Base-by-base conservation (phyloP, 1,140 invertebrate genomes). In the Cotesia chilonis region DNA sequence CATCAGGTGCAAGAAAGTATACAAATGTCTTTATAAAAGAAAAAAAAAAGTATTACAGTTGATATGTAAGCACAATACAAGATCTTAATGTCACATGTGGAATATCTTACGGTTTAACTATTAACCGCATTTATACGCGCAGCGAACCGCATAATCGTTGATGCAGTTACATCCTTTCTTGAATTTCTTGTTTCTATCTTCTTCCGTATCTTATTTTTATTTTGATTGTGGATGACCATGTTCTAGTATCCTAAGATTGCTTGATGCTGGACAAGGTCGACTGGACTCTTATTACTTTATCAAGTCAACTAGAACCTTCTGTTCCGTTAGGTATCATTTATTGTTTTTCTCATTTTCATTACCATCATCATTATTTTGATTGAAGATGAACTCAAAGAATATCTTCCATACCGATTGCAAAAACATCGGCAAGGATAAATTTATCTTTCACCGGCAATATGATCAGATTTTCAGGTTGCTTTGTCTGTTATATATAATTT, bases 51-150 rank as follows among this genome's bases (percentile, higher is more conserved):
- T 10, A 5, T 41, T 41, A 6, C 41, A 41, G 6, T 41, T 41
- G 41, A 41, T 41, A 41, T 41, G 41, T 41, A 6, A 41, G 41
- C 41, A 41, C 6, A 10, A 65, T 41, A 37, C 35, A 51, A n/a
- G 10, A 17, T 28, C 37, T 70, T 7, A 14, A 14, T 60, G 57
- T 55, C 12, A 14, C 51, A 61, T 61, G 28, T 20, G 36, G 55
- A 55, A 35, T 63, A 55, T 65, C 73, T 79, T 80, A 79, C 78
- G 76, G 76, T 81, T 79, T 70, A 69, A 41, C 72, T 81, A 75
- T 82, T 81, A 81, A 69, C 77, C 75, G 73, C 73, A 70, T 81
- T 81, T 82, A 80, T 73, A 79, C 78, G 76, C 73, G 64, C 79
- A 75, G 61, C 79, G 77, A 76, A 80, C 74, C 81, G 79, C 70